Evolutionary conservation across 2,797 vertebrate species (phyloP), one percentile per base, ranked within the genome.

Genomic region (Pseudochaenichthys georgianus): DNA sequence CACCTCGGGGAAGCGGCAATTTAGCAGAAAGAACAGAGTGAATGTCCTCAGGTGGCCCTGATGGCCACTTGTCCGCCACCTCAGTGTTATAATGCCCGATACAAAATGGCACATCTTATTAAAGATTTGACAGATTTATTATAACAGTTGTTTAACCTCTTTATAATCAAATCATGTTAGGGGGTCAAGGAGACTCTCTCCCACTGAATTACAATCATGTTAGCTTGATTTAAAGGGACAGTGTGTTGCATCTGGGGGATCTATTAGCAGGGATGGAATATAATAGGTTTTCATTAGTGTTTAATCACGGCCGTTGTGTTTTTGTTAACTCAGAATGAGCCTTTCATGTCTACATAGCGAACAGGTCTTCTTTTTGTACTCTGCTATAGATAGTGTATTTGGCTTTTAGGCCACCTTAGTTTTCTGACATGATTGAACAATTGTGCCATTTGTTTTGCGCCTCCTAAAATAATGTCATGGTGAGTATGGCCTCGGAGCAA

Each of bases 71-170:
- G 73, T 73, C 80, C 75, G 85, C 65, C 81, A 38, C 87, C 82
- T 81, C 70, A 28, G 52, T 60, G 79, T 81, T 69, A 82, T 87
- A 78, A 89, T 75, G 81, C 58, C 60, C 15, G 16, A 70, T 70
- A 79, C 78, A 82, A 89, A 89, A 88, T 70, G 82, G 84, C 88
- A 90, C 85, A 84, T 89, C 83, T 84, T 89, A 87, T 91, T 89
- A 90, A 84, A 90, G 82, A 73, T 65, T 42, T 90, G 90, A 91
- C 89, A 90, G 90, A 93, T 93, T 92, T 91, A 93, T 94, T 89
- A 89, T 93, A 90, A 89, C 86, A 84, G 89, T 84, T 93, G 83
- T 88, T 92, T 92, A 90, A 94, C 93, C 92, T 92, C 81, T 85
- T 87, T 70, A 83, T 89, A 88, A 92, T 92, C 82, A 88, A 90